Conservation (phyloP, 2,797 vertebrate genomes). For the Sebastes aleutianus region DNA sequence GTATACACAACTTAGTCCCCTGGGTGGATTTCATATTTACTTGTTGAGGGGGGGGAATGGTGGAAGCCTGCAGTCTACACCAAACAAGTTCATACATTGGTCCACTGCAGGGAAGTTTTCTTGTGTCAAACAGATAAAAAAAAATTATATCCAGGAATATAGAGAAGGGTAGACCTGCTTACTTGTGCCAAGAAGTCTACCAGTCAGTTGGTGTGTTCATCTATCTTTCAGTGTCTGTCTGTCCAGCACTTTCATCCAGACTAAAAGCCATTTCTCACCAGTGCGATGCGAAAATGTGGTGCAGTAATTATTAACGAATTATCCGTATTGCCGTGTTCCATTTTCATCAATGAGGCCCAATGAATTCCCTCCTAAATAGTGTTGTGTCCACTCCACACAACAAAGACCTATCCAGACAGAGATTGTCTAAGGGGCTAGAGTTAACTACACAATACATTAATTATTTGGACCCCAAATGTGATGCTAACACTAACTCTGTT, state of each 20-base stretch:
- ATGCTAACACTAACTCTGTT: no score
- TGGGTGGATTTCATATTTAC: slow-evolving; percentile 59
- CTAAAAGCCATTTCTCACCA: no score
- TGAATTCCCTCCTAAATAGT: not conserved
- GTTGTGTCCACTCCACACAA: not conserved
- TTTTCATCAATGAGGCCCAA: no score
- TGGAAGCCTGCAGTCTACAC: not conserved
- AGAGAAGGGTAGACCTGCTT: not conserved
- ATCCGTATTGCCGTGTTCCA: no score
- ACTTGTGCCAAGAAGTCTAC: not conserved
- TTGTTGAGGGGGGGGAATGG: slow-evolving; percentile 14
- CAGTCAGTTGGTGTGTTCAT: not conserved
- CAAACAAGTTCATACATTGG: not conserved
- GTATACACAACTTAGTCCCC: slow-evolving; percentile 66
- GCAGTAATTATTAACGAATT: no score
- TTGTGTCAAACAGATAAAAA: not conserved
- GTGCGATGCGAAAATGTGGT: no score
- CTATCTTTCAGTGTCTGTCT: not conserved
- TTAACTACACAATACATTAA: no score
- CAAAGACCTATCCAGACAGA: not conserved
- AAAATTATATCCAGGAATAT: not conserved
- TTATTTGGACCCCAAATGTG: no score
- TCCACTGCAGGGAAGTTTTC: not conserved
- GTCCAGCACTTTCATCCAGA: not conserved
- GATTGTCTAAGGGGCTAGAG: no score